A percentile compares a stretch with the other conserved stretches of the same genome.
Evolutionary conservation across 2,797 vertebrate genomes (phyloP).

Genomic region (Cheirogaleus major): DNA sequence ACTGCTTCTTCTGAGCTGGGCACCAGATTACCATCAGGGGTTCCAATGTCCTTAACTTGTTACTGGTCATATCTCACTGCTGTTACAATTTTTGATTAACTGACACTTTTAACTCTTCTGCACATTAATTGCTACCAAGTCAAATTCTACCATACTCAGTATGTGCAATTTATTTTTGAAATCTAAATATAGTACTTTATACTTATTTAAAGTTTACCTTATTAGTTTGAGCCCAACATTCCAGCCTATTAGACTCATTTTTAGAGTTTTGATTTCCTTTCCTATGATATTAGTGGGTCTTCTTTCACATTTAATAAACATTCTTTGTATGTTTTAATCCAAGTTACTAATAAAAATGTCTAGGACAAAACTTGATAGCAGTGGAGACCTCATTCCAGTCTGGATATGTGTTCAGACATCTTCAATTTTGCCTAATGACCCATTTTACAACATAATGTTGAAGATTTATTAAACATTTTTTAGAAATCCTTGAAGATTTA

Average conservation of each 20-base stretch:
- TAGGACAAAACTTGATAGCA: neutral
- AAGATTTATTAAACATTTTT: neutral
- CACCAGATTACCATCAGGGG: neutral
- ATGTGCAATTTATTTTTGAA: constrained; percentile 52
- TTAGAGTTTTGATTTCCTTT: neutral
- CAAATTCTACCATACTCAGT: neutral
- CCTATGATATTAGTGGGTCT: neutral
- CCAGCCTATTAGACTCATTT: constrained; percentile 25
- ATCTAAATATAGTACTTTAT: constrained; percentile 35
- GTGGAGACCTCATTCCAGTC: neutral
- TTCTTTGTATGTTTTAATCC: constrained; percentile 32
- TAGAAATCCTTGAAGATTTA: neutral
- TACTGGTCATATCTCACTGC: neutral
- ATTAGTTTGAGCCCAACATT: constrained; percentile 23
- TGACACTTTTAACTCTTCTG: neutral
- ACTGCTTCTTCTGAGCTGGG: neutral
- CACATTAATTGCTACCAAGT: neutral
- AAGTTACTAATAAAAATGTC: constrained; percentile 25
- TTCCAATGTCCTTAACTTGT: neutral
- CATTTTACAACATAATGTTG: constrained; percentile 29
- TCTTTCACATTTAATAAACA: neutral
- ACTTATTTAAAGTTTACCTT: constrained; percentile 30
- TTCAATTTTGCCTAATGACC: constrained; percentile 43
- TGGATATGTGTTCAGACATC: neutral
- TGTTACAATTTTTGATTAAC: constrained; percentile 38